These are phyloP conservation scores for Petrocephalus sullivani DNA, from an alignment of 2,797 vertebrate genomes.

Conservation along the genomic window DNA sequence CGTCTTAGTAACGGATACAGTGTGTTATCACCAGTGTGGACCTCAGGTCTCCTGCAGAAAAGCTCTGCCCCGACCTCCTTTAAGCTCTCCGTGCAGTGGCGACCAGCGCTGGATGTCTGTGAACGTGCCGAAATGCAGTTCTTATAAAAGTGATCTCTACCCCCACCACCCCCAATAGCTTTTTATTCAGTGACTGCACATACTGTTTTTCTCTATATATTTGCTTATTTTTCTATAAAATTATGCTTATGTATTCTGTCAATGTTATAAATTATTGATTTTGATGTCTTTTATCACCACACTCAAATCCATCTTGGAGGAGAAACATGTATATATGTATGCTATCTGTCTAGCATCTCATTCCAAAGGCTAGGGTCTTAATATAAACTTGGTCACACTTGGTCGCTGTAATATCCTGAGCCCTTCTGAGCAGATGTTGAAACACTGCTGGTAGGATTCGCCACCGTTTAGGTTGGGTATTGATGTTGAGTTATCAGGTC, in stretches of 20 bases:
- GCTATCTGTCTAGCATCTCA: not conserved
- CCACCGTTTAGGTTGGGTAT: not conserved
- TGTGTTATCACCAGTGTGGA: not conserved
- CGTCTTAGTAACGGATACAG: not conserved
- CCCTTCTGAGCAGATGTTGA: not conserved
- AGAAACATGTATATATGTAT: not conserved
- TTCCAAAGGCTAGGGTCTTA: not conserved
- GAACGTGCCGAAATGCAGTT: not conserved
- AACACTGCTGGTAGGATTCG: not conserved
- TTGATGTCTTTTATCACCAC: not conserved
- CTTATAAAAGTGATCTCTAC: not conserved
- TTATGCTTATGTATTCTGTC: not conserved
- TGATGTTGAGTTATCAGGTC: not conserved
- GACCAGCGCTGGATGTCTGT: not conserved
- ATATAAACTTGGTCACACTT: not conserved
- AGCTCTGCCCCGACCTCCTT: not conserved
- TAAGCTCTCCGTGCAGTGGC: not conserved
- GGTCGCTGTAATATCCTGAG: not conserved
- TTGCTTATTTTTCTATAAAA: not conserved
- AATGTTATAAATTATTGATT: not conserved
- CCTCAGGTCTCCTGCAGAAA: not conserved
- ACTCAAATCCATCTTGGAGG: not conserved
- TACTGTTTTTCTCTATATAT: not conserved
- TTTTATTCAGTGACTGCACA: not conserved
- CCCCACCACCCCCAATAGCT: not conserved